Base-by-base conservation (phyloP, 1,140 invertebrate species). In the Cydia fagiglandana region DNA sequence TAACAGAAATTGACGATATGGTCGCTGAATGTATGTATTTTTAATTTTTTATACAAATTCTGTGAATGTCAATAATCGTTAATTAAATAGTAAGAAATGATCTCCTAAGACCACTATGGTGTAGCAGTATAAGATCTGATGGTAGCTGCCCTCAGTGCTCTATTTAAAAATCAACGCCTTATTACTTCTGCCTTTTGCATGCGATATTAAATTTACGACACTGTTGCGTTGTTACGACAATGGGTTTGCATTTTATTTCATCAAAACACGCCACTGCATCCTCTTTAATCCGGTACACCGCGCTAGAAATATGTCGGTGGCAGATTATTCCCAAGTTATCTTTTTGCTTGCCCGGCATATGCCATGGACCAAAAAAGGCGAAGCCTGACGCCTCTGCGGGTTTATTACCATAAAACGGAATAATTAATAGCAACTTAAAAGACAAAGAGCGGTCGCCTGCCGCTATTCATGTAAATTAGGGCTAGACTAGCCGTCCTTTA, bases 391-490 rank as follows among this genome's bases (percentile, higher is more conserved):
- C 84, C 83, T 81, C 81, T 81, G 78, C 78, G 68, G 77, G 73
- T 77, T 83, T 86, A 91, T 91, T 90, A 87, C 84, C 86, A 91
- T 91, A 91, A 90, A 90, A 79, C 82, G 79, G 89, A 89, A 90
- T 90, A 91, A 90, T 90, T 91, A 91, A 90, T 89, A 84, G 86
- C 86, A 87, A 89, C 84, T 89, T 89, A 82, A 90, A 86, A 89
- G 84, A 89, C 86, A 90, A 89, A 89, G 86, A 86, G 84, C 81
- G 83, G 76, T 80, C 84, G 78, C 74, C 79, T 28, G 41, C 50
- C 88, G 87, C 85, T 85, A 86, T 86, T 86, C 84, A 91, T 91
- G 89, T 88, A 91, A 91, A 91, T 91, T 82, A 86, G 81, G 80
- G 82, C 78, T 85, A 83, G 79, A 80, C 80, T 80, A 81, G 64